These are phyloP conservation scores for Zhuqinia jingwanae DNA, from an alignment of 2,888 invertebrate genomes.

Conservation along the genomic window DNA sequence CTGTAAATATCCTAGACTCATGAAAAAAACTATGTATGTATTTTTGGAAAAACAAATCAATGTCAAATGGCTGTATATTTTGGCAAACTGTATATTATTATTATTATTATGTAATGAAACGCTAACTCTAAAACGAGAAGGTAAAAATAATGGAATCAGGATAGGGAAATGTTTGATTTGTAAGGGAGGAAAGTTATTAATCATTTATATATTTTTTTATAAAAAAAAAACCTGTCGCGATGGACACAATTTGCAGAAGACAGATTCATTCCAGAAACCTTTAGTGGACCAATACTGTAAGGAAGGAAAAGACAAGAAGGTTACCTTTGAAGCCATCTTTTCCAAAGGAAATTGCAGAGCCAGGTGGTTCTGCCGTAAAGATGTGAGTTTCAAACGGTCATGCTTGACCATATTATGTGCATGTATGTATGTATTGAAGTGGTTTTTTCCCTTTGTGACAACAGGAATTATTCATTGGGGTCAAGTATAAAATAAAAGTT, in stretches of 20 bases:
- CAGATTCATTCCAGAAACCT: constrained; percentile 96
- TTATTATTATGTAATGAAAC: too few species aligned
- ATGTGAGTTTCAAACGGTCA: constrained; percentile 85
- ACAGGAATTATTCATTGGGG: constrained; percentile 96
- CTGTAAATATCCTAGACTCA: too few species aligned
- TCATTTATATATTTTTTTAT: not conserved
- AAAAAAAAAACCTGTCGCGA: constrained; percentile 48
- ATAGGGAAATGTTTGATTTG: not conserved
- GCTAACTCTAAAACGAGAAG: not conserved
- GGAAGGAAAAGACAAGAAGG: constrained; percentile 98
- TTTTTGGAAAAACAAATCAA: too few species aligned
- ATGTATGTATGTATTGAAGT: too few species aligned
- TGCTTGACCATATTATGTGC: too few species aligned
- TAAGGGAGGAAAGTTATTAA: not conserved
- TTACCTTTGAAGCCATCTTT: constrained; percentile 95
- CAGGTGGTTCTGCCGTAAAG: constrained; percentile 95
- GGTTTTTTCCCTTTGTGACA: constrained; percentile 51
- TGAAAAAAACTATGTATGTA: too few species aligned
- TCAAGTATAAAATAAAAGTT: constrained; percentile 97
- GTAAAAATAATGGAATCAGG: not conserved
- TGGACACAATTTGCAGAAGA: constrained; percentile 86
- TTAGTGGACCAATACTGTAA: constrained; percentile 96
- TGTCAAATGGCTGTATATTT: too few species aligned
- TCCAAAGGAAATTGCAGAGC: constrained; percentile 97
- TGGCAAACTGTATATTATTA: too few species aligned